Evolutionary conservation across 2,113 vertebrate species (phyloP).

Genomic region (Lichenostomus cassidix): DNA sequence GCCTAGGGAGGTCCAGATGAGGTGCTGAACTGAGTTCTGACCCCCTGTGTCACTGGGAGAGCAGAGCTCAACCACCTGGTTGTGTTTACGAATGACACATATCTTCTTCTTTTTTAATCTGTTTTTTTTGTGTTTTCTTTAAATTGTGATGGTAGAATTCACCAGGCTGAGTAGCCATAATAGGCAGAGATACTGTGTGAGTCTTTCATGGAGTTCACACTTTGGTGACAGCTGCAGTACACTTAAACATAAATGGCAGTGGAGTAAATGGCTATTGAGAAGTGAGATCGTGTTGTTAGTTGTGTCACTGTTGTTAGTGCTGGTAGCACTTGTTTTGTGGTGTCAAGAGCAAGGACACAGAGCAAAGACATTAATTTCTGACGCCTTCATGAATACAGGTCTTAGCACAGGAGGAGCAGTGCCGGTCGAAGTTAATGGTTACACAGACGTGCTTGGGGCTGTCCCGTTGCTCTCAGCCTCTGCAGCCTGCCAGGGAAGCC

Average conservation of each 20-base stretch:
- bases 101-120: background rate
- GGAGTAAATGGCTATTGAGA: background rate
- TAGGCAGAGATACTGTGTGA: background rate
- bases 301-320: background rate
- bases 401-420: background rate
- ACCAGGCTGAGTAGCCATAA: background rate
- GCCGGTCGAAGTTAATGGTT: fast-evolving
- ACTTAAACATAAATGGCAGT: background rate
- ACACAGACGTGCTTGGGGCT: background rate
- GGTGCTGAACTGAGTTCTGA: background rate
- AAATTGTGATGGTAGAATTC: background rate
- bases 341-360: background rate
- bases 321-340: background rate
- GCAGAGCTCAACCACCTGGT: background rate
- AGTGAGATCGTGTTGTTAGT: background rate
- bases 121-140: background rate
- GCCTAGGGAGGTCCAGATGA: background rate
- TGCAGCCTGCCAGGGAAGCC: background rate
- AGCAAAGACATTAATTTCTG: background rate
- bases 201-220: background rate
- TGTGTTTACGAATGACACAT: background rate
- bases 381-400: fast-evolving
- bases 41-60: fast-evolving
- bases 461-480: fast-evolving
- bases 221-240: background rate